These are phyloP conservation scores for Saccostrea cuccullata DNA, from an alignment of 1,140 invertebrate genomes.

Conservation along the genomic window DNA sequence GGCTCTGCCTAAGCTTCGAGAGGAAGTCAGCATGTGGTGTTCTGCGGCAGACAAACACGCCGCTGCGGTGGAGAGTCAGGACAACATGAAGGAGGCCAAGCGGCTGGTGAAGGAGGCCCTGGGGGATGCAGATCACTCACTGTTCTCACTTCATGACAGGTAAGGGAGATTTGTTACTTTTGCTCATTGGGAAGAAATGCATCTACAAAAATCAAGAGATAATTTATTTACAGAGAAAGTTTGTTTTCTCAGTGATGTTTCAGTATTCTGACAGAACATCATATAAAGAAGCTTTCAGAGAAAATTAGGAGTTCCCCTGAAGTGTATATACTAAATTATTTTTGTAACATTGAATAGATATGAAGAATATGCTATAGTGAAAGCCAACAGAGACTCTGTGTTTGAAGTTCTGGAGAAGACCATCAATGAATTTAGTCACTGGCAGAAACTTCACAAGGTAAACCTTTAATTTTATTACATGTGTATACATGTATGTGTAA, in stretches of 20 bases:
- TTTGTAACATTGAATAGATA: constrained; percentile 65
- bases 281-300: no score
- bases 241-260: no score
- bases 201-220: no score
- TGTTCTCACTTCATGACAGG: constrained; percentile 77
- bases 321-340: no score
- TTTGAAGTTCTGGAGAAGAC: constrained; percentile 76
- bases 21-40: constrained; percentile 70
- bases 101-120: constrained; percentile 77
- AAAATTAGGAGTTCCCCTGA: no score
- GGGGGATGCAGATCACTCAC: constrained; percentile 72
- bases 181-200: background rate
- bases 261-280: no score
- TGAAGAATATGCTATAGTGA: constrained; percentile 75
- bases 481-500: no score
- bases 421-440: constrained; percentile 75
- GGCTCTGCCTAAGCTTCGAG: constrained; percentile 74
- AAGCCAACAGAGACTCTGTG: constrained; percentile 70
- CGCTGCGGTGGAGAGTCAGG: constrained; percentile 63
- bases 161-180: constrained; percentile 51
- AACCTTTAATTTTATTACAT: no score
- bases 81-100: constrained; percentile 75
- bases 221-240: no score
- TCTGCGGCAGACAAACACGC: constrained; percentile 68
- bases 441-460: constrained; percentile 85